These are phyloP conservation scores for Pelecanoides urinatrix DNA, from an alignment of 2,113 vertebrate species.

Conservation along the genomic window DNA sequence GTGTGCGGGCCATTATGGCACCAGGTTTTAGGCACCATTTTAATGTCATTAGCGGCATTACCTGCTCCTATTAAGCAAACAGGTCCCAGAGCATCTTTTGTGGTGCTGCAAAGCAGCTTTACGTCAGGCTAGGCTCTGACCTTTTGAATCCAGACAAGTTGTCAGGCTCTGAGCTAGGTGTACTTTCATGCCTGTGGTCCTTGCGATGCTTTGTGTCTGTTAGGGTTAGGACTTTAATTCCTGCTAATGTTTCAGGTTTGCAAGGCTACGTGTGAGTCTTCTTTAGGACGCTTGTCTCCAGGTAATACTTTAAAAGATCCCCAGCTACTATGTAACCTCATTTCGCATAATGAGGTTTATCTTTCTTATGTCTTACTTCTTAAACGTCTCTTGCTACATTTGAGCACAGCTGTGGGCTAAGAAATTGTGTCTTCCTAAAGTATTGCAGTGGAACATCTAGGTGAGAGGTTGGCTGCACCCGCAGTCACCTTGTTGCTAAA, in stretches of 20 bases:
- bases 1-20: background rate
- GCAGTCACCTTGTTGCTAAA: rapidly evolving
- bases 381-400: background rate
- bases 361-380: background rate
- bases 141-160: background rate
- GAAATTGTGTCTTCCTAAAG: background rate
- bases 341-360: background rate
- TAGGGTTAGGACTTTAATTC: background rate
- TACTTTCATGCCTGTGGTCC: background rate
- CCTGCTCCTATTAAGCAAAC: background rate
- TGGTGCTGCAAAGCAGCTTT: background rate
- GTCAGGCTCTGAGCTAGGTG: background rate
- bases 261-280: background rate
- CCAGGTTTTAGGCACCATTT: background rate
- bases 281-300: background rate
- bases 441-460: background rate
- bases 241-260: background rate
- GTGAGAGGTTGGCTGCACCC: background rate
- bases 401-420: background rate
- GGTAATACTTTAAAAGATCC: background rate
- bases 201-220: background rate
- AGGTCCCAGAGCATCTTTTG: background rate
- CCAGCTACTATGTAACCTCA: background rate
- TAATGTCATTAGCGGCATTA: background rate
- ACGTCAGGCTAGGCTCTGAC: background rate